phyloP scores from a whole-genome alignment of 2,888 invertebrate genomes.

The Trisateles emortualis region DNA sequence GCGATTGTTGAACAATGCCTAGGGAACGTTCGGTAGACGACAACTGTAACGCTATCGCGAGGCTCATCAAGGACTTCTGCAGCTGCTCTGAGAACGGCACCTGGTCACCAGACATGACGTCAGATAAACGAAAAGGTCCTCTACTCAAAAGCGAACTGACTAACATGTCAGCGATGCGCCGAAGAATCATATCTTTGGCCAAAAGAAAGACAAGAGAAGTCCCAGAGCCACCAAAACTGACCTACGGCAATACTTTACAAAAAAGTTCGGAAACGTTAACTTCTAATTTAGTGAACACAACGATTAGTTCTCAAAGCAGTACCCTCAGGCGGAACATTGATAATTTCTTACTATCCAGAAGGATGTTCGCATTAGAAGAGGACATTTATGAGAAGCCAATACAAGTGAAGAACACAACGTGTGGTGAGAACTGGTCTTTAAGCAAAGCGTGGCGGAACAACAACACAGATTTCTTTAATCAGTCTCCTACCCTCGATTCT shows the following conservation, averaged over 20 bases:
- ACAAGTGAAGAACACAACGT: constrained; percentile 69
- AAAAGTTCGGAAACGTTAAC: constrained; percentile 71
- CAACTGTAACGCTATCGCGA: constrained; percentile 79
- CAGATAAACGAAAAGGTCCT: constrained; percentile 73
- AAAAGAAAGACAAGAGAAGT: constrained; percentile 70
- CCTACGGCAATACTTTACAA: constrained; percentile 53
- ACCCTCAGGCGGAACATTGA: constrained; percentile 78
- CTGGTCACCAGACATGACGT: constrained; percentile 83
- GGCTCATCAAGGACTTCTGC: constrained; percentile 81
- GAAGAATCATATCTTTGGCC: constrained; percentile 77
- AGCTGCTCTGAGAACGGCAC: constrained; percentile 83
- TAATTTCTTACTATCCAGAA: constrained; percentile 72
- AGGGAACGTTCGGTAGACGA: constrained; percentile 70
- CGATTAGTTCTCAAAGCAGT: constrained; percentile 76
- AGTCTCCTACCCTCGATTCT: constrained; percentile 64
- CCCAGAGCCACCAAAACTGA: constrained; percentile 69
- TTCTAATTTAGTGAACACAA: constrained; percentile 73
- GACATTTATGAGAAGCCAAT: constrained; percentile 81
- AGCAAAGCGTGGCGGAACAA: constrained; percentile 82
- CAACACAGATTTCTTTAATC: constrained; percentile 70
- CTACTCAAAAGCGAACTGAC: constrained; percentile 80
- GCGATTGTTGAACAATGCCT: constrained; percentile 68
- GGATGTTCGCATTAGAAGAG: constrained; percentile 78
- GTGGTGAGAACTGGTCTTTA: constrained; percentile 84
- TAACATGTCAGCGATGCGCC: constrained; percentile 80